Conservation (phyloP, 2,797 vertebrate species). For the Alosa sapidissima region DNA sequence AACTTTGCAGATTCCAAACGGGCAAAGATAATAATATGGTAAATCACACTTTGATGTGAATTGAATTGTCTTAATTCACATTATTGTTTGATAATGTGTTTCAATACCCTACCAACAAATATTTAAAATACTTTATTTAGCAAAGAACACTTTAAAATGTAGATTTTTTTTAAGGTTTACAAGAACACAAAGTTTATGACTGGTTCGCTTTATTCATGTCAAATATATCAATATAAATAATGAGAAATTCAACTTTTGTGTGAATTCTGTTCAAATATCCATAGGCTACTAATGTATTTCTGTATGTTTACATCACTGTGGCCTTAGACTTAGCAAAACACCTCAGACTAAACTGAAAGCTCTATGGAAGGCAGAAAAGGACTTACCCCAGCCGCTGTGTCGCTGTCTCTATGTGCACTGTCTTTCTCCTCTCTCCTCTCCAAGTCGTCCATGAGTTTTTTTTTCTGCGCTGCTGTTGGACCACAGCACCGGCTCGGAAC, state of each 20-base stretch:
- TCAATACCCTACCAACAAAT: not conserved
- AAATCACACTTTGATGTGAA: not conserved
- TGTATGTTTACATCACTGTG: not conserved
- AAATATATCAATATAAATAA: not conserved
- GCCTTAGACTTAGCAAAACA: not conserved
- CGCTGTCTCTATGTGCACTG: constrained; percentile 9
- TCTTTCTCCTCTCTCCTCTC: constrained; percentile 12
- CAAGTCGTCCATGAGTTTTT: constrained; percentile 3
- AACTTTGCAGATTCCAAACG: not conserved
- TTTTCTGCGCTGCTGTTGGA: not conserved
- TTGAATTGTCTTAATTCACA: not conserved
- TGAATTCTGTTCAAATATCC: not conserved
- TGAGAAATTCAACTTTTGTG: not conserved
- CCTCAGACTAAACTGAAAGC: not conserved
- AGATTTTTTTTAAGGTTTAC: not conserved
- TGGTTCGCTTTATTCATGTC: not conserved
- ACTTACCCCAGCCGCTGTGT: constrained; percentile 65
- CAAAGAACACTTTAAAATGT: not conserved
- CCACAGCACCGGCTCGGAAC: not conserved
- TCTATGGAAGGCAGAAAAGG: not conserved
- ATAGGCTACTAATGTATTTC: not conserved
- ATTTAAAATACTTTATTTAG: not conserved
- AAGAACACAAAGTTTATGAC: not conserved
- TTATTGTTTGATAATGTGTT: not conserved
- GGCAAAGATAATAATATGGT: not conserved